Percentiles rank a stretch among this genome's conserved stretches.
Conservation (phyloP, 1,140 invertebrate genomes). For the Tigriopus japonicus region DNA sequence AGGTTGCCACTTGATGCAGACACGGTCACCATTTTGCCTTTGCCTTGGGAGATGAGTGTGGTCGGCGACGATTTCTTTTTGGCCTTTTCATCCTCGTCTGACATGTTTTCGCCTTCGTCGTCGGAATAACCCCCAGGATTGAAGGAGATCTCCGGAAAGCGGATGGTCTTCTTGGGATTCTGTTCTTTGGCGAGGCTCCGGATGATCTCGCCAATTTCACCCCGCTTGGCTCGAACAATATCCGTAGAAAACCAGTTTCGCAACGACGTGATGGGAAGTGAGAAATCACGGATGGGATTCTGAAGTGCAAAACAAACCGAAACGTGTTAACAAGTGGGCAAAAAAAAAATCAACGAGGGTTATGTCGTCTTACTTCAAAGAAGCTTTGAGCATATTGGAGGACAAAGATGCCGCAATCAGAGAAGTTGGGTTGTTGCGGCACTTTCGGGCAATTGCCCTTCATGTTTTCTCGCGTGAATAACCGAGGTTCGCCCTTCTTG, state of each 20-base stretch:
- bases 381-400: slow-evolving; percentile 91
- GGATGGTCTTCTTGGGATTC: slow-evolving; percentile 14
- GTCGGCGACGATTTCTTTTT: too few relatives aligned
- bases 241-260: slow-evolving; percentile 9
- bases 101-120: neutral
- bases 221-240: slow-evolving; percentile 14
- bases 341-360: neutral
- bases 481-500: slow-evolving; percentile 39
- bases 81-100: neutral
- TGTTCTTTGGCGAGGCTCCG: slow-evolving; percentile 10
- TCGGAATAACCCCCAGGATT: neutral
- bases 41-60: too few relatives aligned
- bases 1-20: too few relatives aligned
- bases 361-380: slow-evolving; percentile 36
- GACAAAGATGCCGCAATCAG: slow-evolving; percentile 87
- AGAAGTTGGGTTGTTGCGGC: slow-evolving; percentile 89
- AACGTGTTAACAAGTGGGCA: neutral
- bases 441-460: slow-evolving; percentile 66
- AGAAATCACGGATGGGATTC: slow-evolving; percentile 8
- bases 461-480: slow-evolving; percentile 59
- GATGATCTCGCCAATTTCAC: slow-evolving; percentile 18
- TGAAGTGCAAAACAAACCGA: neutral
- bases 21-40: too few relatives aligned
- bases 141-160: slow-evolving; percentile 9
- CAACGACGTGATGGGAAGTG: slow-evolving; percentile 10